Evolutionary conservation across 2,113 vertebrate species (phyloP), one percentile per base, ranked within the genome.

Genomic region (Ceyx cyanopectus): DNA sequence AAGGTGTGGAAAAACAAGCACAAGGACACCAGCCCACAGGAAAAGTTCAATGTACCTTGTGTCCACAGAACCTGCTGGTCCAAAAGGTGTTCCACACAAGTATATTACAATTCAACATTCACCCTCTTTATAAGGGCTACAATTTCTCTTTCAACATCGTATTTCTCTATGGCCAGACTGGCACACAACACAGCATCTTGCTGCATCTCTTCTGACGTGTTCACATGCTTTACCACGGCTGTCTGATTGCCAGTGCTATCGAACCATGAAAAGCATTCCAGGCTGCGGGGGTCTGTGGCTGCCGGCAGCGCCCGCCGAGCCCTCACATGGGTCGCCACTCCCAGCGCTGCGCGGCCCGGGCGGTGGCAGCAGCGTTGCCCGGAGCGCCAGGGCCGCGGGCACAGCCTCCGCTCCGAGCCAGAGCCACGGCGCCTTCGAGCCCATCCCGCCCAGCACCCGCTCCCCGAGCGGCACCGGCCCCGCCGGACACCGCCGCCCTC

Each of bases 141-240:
- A 22, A 98, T 98, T 88, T 98, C 98, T 92, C 98, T 99, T 96
- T 99, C 98, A 69, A 98, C 98, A 91, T 98, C 98, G 51, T 97
- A 98, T 87, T 99, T 98, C 97, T 98, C 98, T 97, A 98, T 46
- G 67, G 98, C 98, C 96, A 98, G 98, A 29, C 98, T 95, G 15
- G 98, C 98, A 92, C 98, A 97, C 85, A 98, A 98, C 96, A 99
- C 98, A 9, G 98, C 97, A 54, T 98, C 97, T 97, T 99, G 98
- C 98, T 98, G 98, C 98, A 98, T 98, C 97, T 98, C 98, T 92
- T 98, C 97, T 1, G 98, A 98, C 98, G 98, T 97, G 80, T 98
- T 98, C 3, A 97, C 97, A 84, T 98, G 98, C 87, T 98, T 98
- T 51, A 98, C 98, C 94, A 98, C 98, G 22, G 98, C 98, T 85